Conservation (phyloP, 2,888 invertebrate species). For the Drosophila multiciliata region DNA sequence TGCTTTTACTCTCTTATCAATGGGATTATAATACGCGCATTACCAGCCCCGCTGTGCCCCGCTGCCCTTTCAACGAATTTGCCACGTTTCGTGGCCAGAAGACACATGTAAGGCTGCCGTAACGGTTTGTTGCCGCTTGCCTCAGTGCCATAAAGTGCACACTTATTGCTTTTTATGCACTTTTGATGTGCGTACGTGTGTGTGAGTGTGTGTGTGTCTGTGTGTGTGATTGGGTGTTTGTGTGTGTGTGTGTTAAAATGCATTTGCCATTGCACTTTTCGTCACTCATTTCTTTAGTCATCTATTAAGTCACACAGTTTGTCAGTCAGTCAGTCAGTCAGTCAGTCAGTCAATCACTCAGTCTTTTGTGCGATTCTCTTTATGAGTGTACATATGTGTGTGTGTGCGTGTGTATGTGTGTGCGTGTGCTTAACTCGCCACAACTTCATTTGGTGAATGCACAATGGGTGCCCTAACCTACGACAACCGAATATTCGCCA, state of each 20-base stretch:
- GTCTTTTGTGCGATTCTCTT: conserved; percentile 52
- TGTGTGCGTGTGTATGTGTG: conserved; percentile 13
- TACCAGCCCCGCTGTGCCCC: conserved; percentile 6
- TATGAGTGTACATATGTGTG: conserved; percentile 8
- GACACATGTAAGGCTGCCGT: conserved; percentile 70
- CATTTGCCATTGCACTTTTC: conserved; percentile 72
- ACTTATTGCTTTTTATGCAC: conserved; percentile 77
- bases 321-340: conserved; percentile 44
- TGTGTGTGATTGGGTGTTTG: conserved; percentile 2
- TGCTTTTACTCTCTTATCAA: conserved; percentile 57
- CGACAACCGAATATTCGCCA: conserved; percentile 82
- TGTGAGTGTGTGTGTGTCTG: conserved; percentile 16
- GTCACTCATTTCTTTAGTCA: conserved; percentile 65
- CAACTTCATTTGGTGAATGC: conserved; percentile 79
- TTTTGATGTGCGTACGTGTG: conserved; percentile 59
- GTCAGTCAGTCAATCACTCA: conserved; percentile 37
- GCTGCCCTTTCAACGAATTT: background rate
- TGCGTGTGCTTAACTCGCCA: conserved; percentile 69
- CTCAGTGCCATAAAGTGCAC: conserved; percentile 66
- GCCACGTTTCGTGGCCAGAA: conserved; percentile 17
- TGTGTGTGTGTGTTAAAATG: conserved; percentile 49
- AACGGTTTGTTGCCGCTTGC: conserved; percentile 55
- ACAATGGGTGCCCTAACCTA: conserved; percentile 79
- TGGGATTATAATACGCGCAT: conserved; percentile 52
- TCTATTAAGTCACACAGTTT: conserved; percentile 44